Conservation (phyloP, 2,797 vertebrate species). For the Pangasius macronema region DNA sequence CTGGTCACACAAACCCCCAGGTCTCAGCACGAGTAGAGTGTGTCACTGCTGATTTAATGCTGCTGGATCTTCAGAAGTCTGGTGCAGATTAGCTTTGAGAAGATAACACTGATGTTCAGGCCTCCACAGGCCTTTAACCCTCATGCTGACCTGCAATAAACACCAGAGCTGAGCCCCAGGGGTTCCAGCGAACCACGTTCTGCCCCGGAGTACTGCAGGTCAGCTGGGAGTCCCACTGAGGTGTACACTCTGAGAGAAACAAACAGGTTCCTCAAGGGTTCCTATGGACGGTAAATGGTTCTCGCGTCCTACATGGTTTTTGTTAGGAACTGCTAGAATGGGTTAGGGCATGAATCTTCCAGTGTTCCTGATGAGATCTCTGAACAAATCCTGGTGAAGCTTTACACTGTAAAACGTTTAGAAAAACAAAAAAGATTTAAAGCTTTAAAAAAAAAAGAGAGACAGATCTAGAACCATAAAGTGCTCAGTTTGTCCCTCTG, state of each 20-base stretch:
- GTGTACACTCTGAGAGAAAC: background rate
- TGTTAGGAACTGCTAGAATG: background rate
- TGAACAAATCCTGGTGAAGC: background rate
- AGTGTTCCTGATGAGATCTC: background rate
- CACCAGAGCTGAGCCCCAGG: constrained; percentile 62
- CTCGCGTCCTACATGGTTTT: background rate
- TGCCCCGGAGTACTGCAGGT: constrained; percentile 39
- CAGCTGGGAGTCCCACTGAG: constrained; percentile 23
- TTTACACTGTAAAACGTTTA: background rate
- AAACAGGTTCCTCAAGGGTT: background rate
- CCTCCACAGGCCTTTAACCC: constrained; percentile 72
- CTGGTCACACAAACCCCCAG: background rate
- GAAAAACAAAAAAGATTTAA: background rate
- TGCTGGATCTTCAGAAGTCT: constrained; percentile 5
- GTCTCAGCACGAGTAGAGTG: background rate
- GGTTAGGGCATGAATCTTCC: background rate
- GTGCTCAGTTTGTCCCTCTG: background rate
- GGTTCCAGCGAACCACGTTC: constrained; percentile 67
- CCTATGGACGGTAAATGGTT: background rate
- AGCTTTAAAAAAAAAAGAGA: background rate
- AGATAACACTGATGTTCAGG: constrained; percentile 71
- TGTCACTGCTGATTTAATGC: constrained; percentile 16
- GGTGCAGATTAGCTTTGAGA: constrained; percentile 59
- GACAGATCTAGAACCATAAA: background rate
- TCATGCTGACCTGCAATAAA: constrained; percentile 76